Evolutionary conservation across 1,140 invertebrate species (phyloP), one percentile per base, ranked within the genome.

Genomic region (Apis laboriosa): DNA sequence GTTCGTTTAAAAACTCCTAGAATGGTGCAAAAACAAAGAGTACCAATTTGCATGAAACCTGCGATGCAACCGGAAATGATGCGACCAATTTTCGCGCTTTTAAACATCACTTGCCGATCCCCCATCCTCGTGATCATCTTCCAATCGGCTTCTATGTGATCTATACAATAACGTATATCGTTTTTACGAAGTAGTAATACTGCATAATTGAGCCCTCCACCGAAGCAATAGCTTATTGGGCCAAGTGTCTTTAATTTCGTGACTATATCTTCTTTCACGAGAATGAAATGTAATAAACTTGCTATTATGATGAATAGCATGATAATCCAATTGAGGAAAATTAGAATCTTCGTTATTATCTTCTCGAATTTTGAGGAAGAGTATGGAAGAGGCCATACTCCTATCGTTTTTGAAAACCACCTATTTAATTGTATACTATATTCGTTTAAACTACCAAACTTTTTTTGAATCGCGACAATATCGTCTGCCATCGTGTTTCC

Each of bases 81-180:
- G 3, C 86, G 80, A 3, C 85, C 88, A 3, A 86, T 17, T 24
- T 74, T 70, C 1, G 84, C 80, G n/a, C 84, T 76, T 12, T 34
- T 73, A 2, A 85, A 4, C 88, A 91, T 91, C 24, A 85, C 68
- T 2, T 63, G 7, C 0, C 68, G 83, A 80, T 90, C 85, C 19
- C 75, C 49, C 2, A n/a, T 0, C 9, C 49, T 53, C 3, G 8
- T 68, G 13, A 84, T n/a, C 1, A 24, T 58, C 2, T 21, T 19
- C 88, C 88, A 90, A 61, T 90, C 88, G 17, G 0, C 63, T 19
- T 77, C 21, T 15, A 89, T 83, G 34, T 86, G 78, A 0, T 82
- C 51, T 12, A 89, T 60, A 60, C 82, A 89, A 2, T 21, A 9
- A 28, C 63, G 72, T 51, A 88, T 87, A 11, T 87, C 72, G 7